These are phyloP conservation scores for Ptychodera flava DNA, from an alignment of 35 echinoderm and acorn worm genomes.

Conservation along the genomic window DNA sequence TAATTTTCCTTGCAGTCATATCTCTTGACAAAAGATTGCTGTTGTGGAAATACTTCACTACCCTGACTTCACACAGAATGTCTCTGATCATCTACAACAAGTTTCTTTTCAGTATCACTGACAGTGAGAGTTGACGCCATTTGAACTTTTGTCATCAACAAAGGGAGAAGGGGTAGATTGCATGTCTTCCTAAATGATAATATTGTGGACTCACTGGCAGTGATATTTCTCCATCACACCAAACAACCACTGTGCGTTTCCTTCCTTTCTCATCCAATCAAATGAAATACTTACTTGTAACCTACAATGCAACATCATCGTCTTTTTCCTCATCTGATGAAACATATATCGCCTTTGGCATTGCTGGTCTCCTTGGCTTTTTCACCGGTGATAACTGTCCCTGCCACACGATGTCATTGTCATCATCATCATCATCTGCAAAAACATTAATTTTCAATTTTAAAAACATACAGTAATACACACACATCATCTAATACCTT, in stretches of 20 bases:
- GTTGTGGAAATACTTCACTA: neutral
- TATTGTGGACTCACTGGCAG: neutral
- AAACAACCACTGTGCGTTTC: neutral
- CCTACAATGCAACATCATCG: neutral
- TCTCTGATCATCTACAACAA: neutral
- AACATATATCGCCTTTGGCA: neutral
- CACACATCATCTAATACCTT: no score
- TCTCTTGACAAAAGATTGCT: no score
- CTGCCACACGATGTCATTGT: neutral
- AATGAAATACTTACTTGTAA: neutral
- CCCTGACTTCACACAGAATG: neutral
- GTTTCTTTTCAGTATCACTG: no score
- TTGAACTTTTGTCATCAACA: no score
- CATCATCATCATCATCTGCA: neutral
- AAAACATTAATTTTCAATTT: neutral
- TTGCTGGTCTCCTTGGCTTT: neutral
- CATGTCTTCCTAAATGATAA: no score
- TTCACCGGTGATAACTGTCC: neutral
- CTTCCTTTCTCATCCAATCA: neutral
- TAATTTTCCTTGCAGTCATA: no score
- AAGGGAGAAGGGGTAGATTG: no score
- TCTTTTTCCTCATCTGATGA: neutral
- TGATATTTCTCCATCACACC: neutral
- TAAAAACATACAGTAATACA: no score
- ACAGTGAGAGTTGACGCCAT: no score